Percentiles rank a stretch among this genome's conserved stretches.
Conservation (phyloP, 1,140 invertebrate genomes). For the Pogonomyrmex barbatus region DNA sequence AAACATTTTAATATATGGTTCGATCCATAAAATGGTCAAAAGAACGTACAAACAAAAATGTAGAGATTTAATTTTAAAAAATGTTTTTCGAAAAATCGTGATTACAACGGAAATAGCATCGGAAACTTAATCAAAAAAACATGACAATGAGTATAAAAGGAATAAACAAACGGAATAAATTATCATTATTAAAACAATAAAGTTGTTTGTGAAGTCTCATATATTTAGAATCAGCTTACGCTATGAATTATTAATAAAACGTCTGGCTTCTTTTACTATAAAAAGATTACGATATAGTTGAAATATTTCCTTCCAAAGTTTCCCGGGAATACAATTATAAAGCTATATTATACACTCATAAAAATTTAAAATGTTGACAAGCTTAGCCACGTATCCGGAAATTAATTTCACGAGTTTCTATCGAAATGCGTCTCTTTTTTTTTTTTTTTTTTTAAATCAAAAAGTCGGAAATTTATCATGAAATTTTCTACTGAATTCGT, state of each 20-base stretch:
- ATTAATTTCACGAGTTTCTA: neutral
- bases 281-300: neutral
- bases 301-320: conserved; percentile 19
- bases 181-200: neutral
- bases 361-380: neutral
- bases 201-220: neutral
- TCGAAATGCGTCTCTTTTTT: neutral
- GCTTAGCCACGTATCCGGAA: neutral
- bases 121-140: neutral
- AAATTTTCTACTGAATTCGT: neutral
- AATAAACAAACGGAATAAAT: neutral
- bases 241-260: conserved; percentile 35
- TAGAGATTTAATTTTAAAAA: neutral
- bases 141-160: neutral
- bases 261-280: neutral
- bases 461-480: too few relatives aligned
- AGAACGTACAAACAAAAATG: neutral
- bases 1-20: neutral
- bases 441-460: neutral
- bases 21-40: neutral
- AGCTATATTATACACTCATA: neutral
- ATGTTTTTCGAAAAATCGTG: neutral
- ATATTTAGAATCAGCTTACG: neutral
- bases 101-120: too few relatives aligned
- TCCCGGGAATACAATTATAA: neutral